These are phyloP conservation scores for Setophaga kirtlandii DNA, from an alignment of 2,113 vertebrate species.

Conservation along the genomic window DNA sequence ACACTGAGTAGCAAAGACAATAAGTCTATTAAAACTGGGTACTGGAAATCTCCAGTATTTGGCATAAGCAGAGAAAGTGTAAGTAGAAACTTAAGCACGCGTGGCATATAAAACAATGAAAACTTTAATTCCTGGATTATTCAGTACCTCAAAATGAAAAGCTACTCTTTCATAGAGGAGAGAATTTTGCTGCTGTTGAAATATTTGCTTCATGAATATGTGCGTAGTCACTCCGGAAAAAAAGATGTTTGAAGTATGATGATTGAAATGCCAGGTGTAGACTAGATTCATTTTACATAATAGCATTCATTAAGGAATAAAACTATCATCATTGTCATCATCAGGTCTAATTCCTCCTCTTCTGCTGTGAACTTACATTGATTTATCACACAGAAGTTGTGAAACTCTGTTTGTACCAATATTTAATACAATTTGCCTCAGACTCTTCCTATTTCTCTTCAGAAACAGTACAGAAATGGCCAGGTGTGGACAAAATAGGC, in stretches of 20 bases:
- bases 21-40: not conserved
- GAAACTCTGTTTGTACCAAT: not conserved
- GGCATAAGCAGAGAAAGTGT: not conserved
- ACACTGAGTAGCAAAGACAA: not conserved
- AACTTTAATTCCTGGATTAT: not conserved
- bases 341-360: not conserved
- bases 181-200: not conserved
- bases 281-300: not conserved
- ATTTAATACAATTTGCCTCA: not conserved
- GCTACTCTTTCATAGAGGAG: not conserved
- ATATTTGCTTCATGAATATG: not conserved
- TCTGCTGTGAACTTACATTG: not conserved
- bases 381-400: not conserved
- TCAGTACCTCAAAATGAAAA: not conserved
- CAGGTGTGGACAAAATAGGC: not conserved
- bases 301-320: slow-evolving; percentile 3
- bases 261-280: slow-evolving; percentile 24
- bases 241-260: not conserved
- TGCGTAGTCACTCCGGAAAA: not conserved
- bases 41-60: not conserved
- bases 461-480: not conserved
- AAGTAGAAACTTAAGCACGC: not conserved
- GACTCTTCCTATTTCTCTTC: not conserved
- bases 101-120: not conserved
- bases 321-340: not conserved